Base-by-base conservation (phyloP, 2,888 invertebrate species). In the Crossocerus cetratus region DNA sequence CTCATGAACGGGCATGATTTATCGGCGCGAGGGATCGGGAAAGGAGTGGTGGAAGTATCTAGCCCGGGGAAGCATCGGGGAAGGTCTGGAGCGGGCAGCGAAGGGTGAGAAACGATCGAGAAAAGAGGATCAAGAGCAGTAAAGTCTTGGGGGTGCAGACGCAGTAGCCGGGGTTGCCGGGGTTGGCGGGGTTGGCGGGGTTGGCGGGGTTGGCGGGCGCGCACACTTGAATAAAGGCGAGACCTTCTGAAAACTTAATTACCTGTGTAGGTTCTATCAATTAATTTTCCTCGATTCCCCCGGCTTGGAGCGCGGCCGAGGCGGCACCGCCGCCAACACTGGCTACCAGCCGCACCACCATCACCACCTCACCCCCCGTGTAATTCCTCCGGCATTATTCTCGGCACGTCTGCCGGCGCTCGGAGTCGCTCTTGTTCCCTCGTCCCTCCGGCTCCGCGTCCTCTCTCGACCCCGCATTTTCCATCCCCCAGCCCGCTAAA, bases 221-320 rank as follows among this genome's bases (percentile, higher is more conserved):
- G n/a, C n/a, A n/a, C n/a, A n/a, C 54, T 63, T 64, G 74, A 74
- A 77, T 77, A 75, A 82, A 80, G 74, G 69, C 75, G 60, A 72
- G 68, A 75, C 75, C 67, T 82, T 75, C 82, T 77, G 81, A 88
- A 89, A 89, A 89, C 89, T 89, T 88, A 88, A 89, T 89, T 89
- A 89, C 88, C 89, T 86, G 87, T 88, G 89, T 88, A 88, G 88
- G 87, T 86, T 86, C 87, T 86, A 89, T 89, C 89, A 89, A 89
- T 89, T 89, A 89, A 89, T 89, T 89, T 89, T 86, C 87, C 89
- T 86, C 87, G 84, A 89, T 89, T 88, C 88, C 87, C 85, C 81
- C 75, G 70, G 78, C 85, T 83, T 82, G n/a, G 5, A 43, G 43
- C 16, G 14, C 13, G 49, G 49, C 8, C 13, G 16, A 16, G 61